Evolutionary conservation across 2,888 invertebrate species (phyloP).

Genomic region (Physocephala rufipes): DNA sequence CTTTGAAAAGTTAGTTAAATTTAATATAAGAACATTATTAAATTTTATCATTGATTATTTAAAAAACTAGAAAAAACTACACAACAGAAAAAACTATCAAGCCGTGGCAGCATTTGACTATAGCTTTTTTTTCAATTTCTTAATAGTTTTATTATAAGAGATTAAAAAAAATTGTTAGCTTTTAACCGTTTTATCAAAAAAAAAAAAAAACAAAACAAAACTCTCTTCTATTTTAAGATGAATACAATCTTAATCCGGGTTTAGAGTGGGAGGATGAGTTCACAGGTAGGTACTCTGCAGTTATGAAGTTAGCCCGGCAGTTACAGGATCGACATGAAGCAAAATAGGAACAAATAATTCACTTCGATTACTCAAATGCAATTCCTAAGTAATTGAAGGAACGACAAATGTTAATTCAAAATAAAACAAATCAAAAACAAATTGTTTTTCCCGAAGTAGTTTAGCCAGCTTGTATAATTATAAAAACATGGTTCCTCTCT

Average conservation of each 20-base stretch:
- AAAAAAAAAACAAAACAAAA: constrained; percentile 22
- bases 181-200: constrained; percentile 16
- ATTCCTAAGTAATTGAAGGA: constrained; percentile 15
- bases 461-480: neutral
- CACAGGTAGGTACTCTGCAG: constrained; percentile 84
- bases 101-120: constrained; percentile 6
- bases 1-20: too few species aligned
- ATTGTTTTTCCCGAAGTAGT: neutral
- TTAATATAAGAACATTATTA: too few species aligned
- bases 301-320: constrained; percentile 50
- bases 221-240: constrained; percentile 79
- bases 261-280: constrained; percentile 99
- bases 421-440: constrained; percentile 36
- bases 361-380: constrained; percentile 40
- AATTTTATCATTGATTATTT: too few species aligned
- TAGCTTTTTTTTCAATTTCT: constrained; percentile 33
- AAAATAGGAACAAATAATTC: constrained; percentile 65
- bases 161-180: constrained; percentile 9
- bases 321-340: constrained; percentile 66
- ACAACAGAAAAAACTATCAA: too few species aligned
- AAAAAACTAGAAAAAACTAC: too few species aligned
- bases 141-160: neutral
- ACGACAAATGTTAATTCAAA: constrained; percentile 1
- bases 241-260: constrained; percentile 99
- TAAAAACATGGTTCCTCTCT: neutral